Conservation (phyloP, 1,140 invertebrate species). For the Theocolax elegans region DNA sequence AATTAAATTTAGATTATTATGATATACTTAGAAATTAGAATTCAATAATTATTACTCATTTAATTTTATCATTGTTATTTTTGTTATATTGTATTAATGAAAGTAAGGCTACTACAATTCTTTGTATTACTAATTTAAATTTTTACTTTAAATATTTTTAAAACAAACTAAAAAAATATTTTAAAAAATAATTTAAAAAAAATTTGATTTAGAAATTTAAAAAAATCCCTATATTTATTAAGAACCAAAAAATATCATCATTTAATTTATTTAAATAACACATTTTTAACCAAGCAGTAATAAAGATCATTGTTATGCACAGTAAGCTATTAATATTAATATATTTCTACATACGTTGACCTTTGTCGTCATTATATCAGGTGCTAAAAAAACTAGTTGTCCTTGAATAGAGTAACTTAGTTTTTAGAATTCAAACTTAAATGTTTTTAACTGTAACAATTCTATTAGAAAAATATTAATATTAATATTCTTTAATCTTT, state of each 20-base stretch:
- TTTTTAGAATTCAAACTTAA: background rate
- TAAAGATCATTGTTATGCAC: slow-evolving; percentile 2
- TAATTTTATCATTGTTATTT: background rate
- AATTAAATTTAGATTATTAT: too few species aligned
- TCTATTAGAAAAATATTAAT: background rate
- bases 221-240: too few species aligned
- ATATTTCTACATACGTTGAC: background rate
- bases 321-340: slow-evolving; percentile 5
- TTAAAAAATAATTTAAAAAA: too few species aligned
- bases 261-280: background rate
- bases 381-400: slow-evolving; percentile 17
- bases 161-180: background rate
- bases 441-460: background rate
- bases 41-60: too few species aligned
- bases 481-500: too few species aligned
- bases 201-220: too few species aligned
- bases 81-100: background rate
- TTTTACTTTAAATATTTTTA: background rate
- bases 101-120: background rate
- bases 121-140: background rate
- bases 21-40: too few species aligned
- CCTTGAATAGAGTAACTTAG: slow-evolving; percentile 16
- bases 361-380: background rate
- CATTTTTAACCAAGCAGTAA: background rate
- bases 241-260: background rate